These are phyloP conservation scores for Siniperca scherzeri DNA, from an alignment of 2,797 vertebrate species.

Conservation along the genomic window DNA sequence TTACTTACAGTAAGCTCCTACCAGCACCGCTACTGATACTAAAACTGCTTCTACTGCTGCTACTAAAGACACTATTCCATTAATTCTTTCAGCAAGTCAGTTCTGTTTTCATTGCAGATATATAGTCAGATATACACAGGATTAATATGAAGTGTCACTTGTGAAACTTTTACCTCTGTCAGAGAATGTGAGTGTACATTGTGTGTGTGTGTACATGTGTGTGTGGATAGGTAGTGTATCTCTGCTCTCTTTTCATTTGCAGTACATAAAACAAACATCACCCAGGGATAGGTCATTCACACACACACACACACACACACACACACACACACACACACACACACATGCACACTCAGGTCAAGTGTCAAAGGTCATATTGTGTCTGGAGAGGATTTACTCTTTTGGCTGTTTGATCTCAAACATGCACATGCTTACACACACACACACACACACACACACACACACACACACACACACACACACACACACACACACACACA, in stretches of 20 bases:
- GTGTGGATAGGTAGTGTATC: background rate
- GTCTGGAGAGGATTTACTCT: conserved; percentile 74
- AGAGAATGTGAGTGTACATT: background rate
- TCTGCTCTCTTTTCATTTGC: conserved; percentile 55
- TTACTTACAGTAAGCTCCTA: background rate
- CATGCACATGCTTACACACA: background rate
- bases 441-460: conserved; percentile 13
- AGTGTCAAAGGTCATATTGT: conserved; percentile 74
- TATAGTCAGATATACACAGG: background rate
- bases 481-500: conserved; percentile 11
- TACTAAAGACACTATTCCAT: background rate
- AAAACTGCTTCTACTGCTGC: background rate
- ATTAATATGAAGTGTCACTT: background rate
- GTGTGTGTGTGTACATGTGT: conserved; percentile 2
- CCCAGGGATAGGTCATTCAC: conserved; percentile 12
- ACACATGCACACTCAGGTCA: conserved; percentile 47
- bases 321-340: conserved; percentile 12
- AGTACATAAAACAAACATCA: conserved; percentile 60
- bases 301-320: conserved; percentile 13
- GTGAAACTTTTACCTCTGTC: background rate
- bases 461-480: conserved; percentile 1
- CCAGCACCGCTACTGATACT: background rate
- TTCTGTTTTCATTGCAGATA: background rate
- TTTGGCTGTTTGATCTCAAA: conserved; percentile 64
- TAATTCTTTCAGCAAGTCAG: background rate